Evolutionary conservation across 2,888 invertebrate species (phyloP).

Genomic region (Eilema griseolum): DNA sequence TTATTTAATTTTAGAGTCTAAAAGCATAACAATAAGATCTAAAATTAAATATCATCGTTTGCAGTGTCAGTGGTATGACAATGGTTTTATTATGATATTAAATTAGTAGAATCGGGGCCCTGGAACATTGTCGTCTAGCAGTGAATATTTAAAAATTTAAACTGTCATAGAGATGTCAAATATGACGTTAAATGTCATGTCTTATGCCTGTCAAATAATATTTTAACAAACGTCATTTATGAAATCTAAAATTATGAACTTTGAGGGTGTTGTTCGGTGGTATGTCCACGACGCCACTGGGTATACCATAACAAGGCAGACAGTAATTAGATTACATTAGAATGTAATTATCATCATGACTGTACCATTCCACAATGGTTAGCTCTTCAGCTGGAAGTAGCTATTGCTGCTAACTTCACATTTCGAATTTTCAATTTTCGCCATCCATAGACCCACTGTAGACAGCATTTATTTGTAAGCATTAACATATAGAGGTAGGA

Average conservation of each 20-base stretch:
- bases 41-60: too few relatives aligned
- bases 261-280: neutral
- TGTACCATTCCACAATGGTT: neutral
- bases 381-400: neutral
- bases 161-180: neutral
- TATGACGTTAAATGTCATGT: neutral
- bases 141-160: neutral
- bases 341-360: neutral
- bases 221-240: neutral
- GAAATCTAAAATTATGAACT: neutral
- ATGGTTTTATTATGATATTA: too few relatives aligned
- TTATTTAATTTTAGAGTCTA: too few relatives aligned
- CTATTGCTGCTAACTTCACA: slow-evolving; percentile 14
- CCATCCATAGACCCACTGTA: slow-evolving; percentile 69
- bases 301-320: neutral
- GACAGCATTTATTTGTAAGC: slow-evolving; percentile 85
- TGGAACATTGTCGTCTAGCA: neutral
- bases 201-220: neutral
- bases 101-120: too few relatives aligned
- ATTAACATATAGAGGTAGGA: slow-evolving; percentile 79
- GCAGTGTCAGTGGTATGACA: too few relatives aligned
- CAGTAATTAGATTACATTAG: neutral
- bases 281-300: neutral
- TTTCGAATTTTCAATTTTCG: slow-evolving; percentile 17
- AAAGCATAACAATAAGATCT: too few relatives aligned